phyloP scores from a whole-genome alignment of 2,888 invertebrate genomes.

The Noctua fimbriata region DNA sequence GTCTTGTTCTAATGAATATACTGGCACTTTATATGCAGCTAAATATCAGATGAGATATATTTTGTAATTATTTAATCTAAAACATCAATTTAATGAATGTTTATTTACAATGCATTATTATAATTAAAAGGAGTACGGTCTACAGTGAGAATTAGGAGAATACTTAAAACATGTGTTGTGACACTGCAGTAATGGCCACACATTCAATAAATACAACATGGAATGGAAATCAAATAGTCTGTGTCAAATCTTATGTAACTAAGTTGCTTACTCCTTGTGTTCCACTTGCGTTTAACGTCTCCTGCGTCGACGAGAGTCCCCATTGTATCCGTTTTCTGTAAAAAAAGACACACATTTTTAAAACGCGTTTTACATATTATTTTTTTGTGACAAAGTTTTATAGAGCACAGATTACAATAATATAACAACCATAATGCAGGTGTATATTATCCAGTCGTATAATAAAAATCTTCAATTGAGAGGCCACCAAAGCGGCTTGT shows the following conservation, averaged over 20 bases:
- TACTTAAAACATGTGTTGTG: conserved; percentile 38
- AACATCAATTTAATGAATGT: conserved; percentile 35
- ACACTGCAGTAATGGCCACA: conserved; percentile 57
- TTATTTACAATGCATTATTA: conserved; percentile 58
- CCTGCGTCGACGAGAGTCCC: conserved; percentile 87
- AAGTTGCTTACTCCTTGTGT: conserved; percentile 52
- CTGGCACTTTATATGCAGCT: conserved; percentile 48
- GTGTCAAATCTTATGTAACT: conserved; percentile 62
- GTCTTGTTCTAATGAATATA: conserved; percentile 30
- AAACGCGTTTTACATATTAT: conserved; percentile 34
- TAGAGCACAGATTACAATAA: conserved; percentile 62
- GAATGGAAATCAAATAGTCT: conserved; percentile 77
- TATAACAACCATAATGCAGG: conserved; percentile 63
- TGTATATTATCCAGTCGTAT: conserved; percentile 55
- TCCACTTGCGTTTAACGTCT: conserved; percentile 80
- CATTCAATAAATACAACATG: conserved; percentile 73
- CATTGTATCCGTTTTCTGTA: conserved; percentile 88
- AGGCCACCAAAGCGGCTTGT: conserved; percentile 45
- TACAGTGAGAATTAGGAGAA: conserved; percentile 35
- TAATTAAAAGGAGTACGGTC: conserved; percentile 28
- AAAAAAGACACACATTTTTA: conserved; percentile 69
- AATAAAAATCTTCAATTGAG: conserved; percentile 44
- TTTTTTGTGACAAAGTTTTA: conserved; percentile 58
- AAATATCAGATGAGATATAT: conserved; percentile 34
- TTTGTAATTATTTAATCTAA: conserved; percentile 34